Evolutionary conservation across 2,113 vertebrate species (phyloP), one percentile per base, ranked within the genome.

Genomic region (Chaetops frenatus): DNA sequence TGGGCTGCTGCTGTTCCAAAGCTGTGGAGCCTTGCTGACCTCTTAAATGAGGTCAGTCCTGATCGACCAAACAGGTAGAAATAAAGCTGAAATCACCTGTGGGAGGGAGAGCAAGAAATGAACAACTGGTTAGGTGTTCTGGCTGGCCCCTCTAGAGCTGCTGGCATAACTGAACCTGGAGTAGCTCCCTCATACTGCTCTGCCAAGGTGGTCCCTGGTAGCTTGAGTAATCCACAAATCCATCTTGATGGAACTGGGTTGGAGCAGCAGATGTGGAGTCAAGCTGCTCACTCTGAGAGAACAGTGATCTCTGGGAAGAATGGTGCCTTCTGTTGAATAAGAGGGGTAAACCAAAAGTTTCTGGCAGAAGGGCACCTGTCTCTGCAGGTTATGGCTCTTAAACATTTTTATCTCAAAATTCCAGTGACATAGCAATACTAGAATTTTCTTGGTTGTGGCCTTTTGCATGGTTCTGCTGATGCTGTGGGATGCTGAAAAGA

Each of bases 351-450:
- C 23, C 28, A 65, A 4, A 24, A 27, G 27, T 89, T 93, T 64
- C 51, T 85, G 33, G 31, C 9, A 69, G 44, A 86, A 72, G 8
- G 61, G 21, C 33, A 44, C 0, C 0, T 42, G 8, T 71, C 36
- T 74, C 28, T 80, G 45, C 48, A 45, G 7, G 4, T 67, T 48
- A 47, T 45, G 23, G 12, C 10, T 31, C 13, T 40, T 88, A 66
- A 87, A 53, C 7, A 10, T 50, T 76, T 91, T 65, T 51, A 42
- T 60, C 27, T 87, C 24, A 58, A 62, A 50, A 61, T 61, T 81
- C 56, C 4, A 50, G 19, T 76, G 45, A 17, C 20, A 21, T 6
- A 38, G 57, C 36, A 66, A 15, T 22, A 22, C 33, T 12, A 27
- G 38, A 58, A 51, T 85, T 82, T 77, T 76, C n/a, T n/a, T 87